Base-by-base conservation (phyloP, 2,888 invertebrate genomes). In the Catocala fraxini region DNA sequence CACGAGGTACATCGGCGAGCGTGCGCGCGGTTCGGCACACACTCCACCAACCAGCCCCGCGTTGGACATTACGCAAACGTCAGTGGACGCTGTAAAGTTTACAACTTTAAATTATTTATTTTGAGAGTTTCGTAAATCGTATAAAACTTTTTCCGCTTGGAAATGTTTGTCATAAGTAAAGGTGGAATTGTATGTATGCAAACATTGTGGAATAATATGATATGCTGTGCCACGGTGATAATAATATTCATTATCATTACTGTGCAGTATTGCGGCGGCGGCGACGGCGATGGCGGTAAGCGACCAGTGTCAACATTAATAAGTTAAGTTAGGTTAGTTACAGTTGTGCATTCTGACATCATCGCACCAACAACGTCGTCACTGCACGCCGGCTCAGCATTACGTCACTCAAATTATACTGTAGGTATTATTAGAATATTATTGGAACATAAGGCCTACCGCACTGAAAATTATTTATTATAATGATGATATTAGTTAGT, bases 1-100 rank as follows among this genome's bases (percentile, higher is more conserved):
- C 89, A 89, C 83, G 75, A 78, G 79, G 79, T 82, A 82, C 84
- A 85, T 80, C 47, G 75, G 53, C 45, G 66, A 61, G 55, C 46
- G 51, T 45, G 54, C 58, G 71, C 60, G 56, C 56, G 43, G 6
- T 42, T 43, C 56, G 9, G 43, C 54, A 41, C 46, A 34, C 52
- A 48, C 43, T 15, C 35, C 56, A 56, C 67, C 52, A 65, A 60
- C 49, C 33, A 45, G 52, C 51, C 65, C 13, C 46, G 66, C 63
- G 48, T 52, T 71, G 73, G 33, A 69, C 51, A 35, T 45, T 35
- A 42, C 10, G 49, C 49, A 56, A 61, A 59, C 67, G 61, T 71
- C 71, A 73, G 33, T 45, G 35, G 60, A 65, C 61, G 63, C 57
- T 56, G 47, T 54, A 61, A 76, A 74, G 54, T 76, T 76, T 70